Conservation (phyloP, 2,113 vertebrate genomes). For the Limanda limanda region DNA sequence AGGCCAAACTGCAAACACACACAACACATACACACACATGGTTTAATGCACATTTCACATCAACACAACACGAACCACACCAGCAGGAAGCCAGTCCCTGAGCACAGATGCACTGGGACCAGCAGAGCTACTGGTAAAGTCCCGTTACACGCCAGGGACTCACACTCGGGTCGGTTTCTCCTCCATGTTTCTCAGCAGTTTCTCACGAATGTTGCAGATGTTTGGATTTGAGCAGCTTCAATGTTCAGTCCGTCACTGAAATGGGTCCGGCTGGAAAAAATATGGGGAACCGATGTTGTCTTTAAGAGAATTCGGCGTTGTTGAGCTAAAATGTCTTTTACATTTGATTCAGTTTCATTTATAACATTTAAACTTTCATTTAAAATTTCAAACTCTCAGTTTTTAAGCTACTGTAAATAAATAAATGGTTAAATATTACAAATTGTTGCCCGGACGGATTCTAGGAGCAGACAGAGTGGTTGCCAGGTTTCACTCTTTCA, state of each 20-base stretch:
- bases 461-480: not conserved
- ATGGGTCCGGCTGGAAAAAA: constrained; percentile 18
- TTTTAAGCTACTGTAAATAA: not conserved
- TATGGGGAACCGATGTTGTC: constrained; percentile 17
- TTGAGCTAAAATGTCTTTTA: not conserved
- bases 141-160: constrained; percentile 40
- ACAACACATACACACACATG: not conserved
- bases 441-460: constrained; percentile 34
- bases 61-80: not conserved
- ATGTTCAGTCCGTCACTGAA: constrained; percentile 31
- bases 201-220: not conserved
- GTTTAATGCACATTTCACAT: not conserved
- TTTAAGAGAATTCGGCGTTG: not conserved
- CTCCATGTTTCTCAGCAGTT: constrained; percentile 59
- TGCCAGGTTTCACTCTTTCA: constrained; percentile 48
- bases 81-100: no score
- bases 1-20: constrained; percentile 78
- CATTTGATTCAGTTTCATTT: not conserved
- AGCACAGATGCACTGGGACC: no score
- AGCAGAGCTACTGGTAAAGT: no score
- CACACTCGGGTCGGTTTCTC: constrained; percentile 80
- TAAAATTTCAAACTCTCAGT: not conserved
- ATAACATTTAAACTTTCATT: not conserved
- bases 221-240: constrained; percentile 42
- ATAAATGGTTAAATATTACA: not conserved